phyloP scores from a whole-genome alignment of 2,888 invertebrate genomes.

The Mesorhabditis belari region DNA sequence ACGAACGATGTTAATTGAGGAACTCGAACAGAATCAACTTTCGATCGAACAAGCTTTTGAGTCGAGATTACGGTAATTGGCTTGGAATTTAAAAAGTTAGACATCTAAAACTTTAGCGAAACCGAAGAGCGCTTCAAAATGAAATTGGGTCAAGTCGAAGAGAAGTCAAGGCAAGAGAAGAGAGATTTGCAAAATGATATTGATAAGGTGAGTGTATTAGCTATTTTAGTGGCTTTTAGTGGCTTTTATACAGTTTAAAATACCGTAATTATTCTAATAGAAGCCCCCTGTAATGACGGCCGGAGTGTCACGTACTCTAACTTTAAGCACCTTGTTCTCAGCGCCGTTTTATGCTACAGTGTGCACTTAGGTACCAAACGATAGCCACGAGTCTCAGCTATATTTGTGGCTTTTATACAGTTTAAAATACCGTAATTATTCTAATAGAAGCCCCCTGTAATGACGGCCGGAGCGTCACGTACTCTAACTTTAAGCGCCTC shows the following conservation, averaged over 20 bases:
- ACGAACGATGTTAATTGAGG: conserved; percentile 33
- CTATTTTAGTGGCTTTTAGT: neutral
- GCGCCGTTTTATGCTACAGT: no score
- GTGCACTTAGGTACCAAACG: no score
- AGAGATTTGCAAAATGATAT: conserved; percentile 32
- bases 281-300: no score
- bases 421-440: no score
- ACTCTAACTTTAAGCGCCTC: no score
- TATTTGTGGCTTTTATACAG: neutral
- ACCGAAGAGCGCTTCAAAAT: conserved; percentile 31
- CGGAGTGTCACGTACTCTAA: no score
- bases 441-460: no score
- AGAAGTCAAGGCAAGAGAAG: conserved; percentile 28
- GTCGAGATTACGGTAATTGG: conserved; percentile 19
- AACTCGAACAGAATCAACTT: conserved; percentile 35
- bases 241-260: no score
- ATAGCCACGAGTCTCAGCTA: no score
- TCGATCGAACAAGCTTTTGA: conserved; percentile 36
- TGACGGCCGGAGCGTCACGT: neutral
- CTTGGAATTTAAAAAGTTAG: conserved; percentile 3
- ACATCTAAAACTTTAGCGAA: conserved; percentile 18
- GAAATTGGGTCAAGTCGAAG: conserved; percentile 29
- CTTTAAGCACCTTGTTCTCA: no score
- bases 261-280: no score
- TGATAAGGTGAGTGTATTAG: conserved; percentile 14